Base-by-base conservation (phyloP, 2,797 vertebrate species). In the Syngnathus rostellatus region DNA sequence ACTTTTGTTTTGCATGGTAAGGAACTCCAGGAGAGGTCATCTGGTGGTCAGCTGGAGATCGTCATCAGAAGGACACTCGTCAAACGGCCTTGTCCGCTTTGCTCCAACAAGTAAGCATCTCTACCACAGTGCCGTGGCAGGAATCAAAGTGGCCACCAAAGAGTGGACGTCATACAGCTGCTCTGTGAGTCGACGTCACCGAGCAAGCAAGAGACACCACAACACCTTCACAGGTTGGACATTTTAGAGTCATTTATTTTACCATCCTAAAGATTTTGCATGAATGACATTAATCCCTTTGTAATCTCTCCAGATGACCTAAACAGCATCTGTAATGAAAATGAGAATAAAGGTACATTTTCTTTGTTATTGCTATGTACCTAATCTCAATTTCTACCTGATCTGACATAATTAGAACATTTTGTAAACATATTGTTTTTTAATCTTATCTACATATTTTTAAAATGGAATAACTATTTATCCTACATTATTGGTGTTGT, bases 1-100 rank as follows among this genome's bases (percentile, higher is more conserved):
- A 1, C 69, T 93, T 67, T 78, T 93, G 72, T 75, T 92, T 62
- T 92, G 92, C 71, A 71, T 93, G 78, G 83, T 92, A 63, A 85
- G 82, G 61, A 88, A 91, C 75, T 73, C 90, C 59, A 76, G 82
- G 55, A 83, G 83, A 68, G 84, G 84, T 0, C 81, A 80, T 57
- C 69, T 90, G 53, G 82, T 89, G 68, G 83, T 92, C 66, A 81
- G 67, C 62, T 92, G 90, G 90, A 85, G 76, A 64, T 89, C 85
- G 10, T 71, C 76, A 2, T 82, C 83, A 21, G 57, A 81, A 11
- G 70, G 61, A 50, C 51, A 61, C 61, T 10, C 55, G 17, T 31
- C 67, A 12, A 55, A 53, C 9, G 31, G 57, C 5, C 60, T 74
- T 7, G 72, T 81, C 74, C 87, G 69, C 38, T 0, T 86, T 1